Conservation (phyloP, 2,797 vertebrate species). For the Leucoraja ocellata region DNA sequence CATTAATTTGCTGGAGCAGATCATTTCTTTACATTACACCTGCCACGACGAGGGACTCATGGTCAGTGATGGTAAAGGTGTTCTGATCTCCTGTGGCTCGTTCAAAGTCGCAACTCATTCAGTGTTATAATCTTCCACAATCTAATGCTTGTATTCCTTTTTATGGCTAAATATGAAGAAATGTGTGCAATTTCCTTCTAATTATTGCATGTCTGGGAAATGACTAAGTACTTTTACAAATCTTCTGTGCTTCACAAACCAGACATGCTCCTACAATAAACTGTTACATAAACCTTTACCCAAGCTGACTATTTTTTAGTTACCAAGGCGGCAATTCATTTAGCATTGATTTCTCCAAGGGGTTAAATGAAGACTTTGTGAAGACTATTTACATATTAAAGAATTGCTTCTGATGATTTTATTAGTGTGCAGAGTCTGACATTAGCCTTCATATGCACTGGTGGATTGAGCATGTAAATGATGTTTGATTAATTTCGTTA, state of each 20-base stretch:
- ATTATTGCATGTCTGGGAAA: neutral
- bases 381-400: neutral
- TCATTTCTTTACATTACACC: too few relatives aligned
- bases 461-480: neutral
- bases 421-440: neutral
- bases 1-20: too few relatives aligned
- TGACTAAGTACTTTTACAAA: neutral
- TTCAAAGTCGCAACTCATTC: neutral
- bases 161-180: neutral
- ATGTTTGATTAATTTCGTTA: slow-evolving; percentile 19
- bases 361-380: neutral
- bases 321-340: neutral
- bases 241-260: neutral
- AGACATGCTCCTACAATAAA: neutral
- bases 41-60: too few relatives aligned
- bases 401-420: neutral
- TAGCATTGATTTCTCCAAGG: slow-evolving; percentile 8
- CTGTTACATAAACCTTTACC: neutral
- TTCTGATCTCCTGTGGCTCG: too few relatives aligned
- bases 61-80: too few relatives aligned
- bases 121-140: slow-evolving; percentile 1
- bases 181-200: neutral
- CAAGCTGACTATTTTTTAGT: slow-evolving; percentile 8
- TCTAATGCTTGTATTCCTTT: neutral
- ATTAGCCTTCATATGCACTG: too few relatives aligned